Percentiles rank a stretch among this genome's conserved stretches.
These are phyloP conservation scores for Formica exsecta DNA, from an alignment of 1,140 invertebrate genomes.

Conservation along the genomic window DNA sequence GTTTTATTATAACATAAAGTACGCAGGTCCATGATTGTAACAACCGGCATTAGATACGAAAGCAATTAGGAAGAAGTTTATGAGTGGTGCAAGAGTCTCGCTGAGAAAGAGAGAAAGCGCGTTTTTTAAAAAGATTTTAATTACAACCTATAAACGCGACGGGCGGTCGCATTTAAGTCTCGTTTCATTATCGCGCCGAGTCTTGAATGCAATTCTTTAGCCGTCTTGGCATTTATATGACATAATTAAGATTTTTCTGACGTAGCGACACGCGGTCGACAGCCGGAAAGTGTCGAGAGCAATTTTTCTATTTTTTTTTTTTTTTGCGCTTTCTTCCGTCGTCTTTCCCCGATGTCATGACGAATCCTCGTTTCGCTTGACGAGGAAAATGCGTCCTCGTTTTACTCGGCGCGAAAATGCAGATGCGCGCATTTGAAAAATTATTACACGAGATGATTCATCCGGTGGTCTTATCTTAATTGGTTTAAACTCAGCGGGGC, in stretches of 20 bases:
- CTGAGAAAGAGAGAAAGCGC: neutral
- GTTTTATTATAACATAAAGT: slow-evolving; percentile 48
- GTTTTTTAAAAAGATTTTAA: slow-evolving; percentile 65
- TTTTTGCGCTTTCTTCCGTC: neutral
- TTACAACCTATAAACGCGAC: slow-evolving; percentile 59
- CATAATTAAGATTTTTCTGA: slow-evolving; percentile 64
- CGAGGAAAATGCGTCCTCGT: slow-evolving; percentile 14
- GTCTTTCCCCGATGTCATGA: neutral
- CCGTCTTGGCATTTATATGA: slow-evolving; percentile 51
- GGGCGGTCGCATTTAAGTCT: slow-evolving; percentile 57
- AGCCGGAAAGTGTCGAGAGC: neutral
- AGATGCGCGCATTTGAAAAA: slow-evolving; percentile 37
- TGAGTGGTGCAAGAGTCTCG: neutral
- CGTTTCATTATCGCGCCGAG: slow-evolving; percentile 54
- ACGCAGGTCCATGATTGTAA: neutral
- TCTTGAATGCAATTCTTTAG: slow-evolving; percentile 39
- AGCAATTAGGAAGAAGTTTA: slow-evolving; percentile 64
- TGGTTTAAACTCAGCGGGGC: slow-evolving; percentile 50
- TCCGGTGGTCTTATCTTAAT: slow-evolving; percentile 56
- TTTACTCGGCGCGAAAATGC: neutral
- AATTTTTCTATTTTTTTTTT: too few species aligned
- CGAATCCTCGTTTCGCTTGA: neutral
- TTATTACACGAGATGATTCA: slow-evolving; percentile 54
- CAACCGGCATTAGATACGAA: slow-evolving; percentile 51
- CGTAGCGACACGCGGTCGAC: neutral